Percentiles rank a stretch among this genome's conserved stretches.
These are phyloP conservation scores for Vireo griseus DNA, from an alignment of 2,797 vertebrate species.

Conservation along the genomic window DNA sequence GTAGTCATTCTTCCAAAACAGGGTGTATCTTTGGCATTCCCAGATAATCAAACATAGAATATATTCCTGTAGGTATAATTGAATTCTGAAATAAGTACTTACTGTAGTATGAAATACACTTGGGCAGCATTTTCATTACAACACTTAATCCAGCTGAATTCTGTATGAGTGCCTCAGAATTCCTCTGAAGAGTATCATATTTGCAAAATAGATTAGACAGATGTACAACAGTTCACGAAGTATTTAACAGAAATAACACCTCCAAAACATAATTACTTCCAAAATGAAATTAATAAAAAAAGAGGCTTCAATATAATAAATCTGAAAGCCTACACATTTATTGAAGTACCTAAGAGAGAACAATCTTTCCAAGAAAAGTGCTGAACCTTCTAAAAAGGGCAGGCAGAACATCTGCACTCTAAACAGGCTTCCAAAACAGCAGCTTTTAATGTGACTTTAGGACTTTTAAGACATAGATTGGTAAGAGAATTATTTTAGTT, in stretches of 20 bases:
- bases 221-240: not conserved
- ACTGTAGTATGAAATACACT: slow-evolving; percentile 24
- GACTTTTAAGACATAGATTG: not conserved
- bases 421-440: not conserved
- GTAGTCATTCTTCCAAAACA: not conserved
- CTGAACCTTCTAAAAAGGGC: not conserved
- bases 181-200: not conserved
- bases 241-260: slow-evolving; percentile 24
- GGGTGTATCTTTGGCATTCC: not conserved
- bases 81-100: slow-evolving; percentile 43
- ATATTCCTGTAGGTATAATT: slow-evolving; percentile 25
- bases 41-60: slow-evolving; percentile 6
- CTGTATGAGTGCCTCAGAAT: not conserved
- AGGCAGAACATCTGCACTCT: not conserved
- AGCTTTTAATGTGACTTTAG: not conserved
- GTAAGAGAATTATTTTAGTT: not conserved
- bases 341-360: not conserved
- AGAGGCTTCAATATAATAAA: not conserved
- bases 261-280: slow-evolving; percentile 8
- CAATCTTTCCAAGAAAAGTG: not conserved
- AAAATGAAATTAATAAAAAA: not conserved
- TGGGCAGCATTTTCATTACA: slow-evolving; percentile 27
- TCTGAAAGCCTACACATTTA: not conserved
- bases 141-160: slow-evolving; percentile 38
- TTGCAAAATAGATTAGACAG: slow-evolving; percentile 30